phyloP scores from a whole-genome alignment of 2,113 vertebrate species.

The Junco hyemalis region DNA sequence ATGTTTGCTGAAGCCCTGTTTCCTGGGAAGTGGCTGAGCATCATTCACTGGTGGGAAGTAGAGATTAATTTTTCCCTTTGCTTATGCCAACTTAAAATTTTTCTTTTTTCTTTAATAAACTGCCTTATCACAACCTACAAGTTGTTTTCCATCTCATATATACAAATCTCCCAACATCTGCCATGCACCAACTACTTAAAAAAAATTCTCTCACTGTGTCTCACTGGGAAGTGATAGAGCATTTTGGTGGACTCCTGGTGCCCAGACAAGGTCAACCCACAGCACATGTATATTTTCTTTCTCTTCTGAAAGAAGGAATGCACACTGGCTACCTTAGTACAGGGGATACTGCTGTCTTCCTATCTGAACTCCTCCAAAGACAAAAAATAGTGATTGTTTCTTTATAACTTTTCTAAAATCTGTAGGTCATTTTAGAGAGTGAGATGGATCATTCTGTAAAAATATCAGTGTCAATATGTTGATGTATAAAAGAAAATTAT shows the following conservation, averaged over 20 bases:
- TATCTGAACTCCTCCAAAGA: background rate
- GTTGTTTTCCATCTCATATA: background rate
- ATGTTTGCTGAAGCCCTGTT: rapidly evolving
- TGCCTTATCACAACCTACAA: background rate
- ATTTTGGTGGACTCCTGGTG: background rate
- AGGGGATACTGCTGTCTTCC: background rate
- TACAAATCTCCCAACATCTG: too few relatives aligned
- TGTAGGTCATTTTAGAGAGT: background rate
- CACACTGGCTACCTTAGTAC: background rate
- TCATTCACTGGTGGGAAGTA: background rate
- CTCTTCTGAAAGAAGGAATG: background rate
- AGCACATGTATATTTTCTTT: background rate
- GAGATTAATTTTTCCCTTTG: background rate
- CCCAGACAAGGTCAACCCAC: background rate
- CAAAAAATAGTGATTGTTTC: background rate
- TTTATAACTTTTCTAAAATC: background rate
- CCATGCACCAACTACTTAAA: too few relatives aligned
- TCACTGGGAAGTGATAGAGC: background rate
- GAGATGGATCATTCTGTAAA: background rate
- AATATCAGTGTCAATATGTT: background rate
- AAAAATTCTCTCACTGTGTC: background rate
- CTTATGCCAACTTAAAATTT: background rate
- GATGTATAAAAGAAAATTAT: background rate
- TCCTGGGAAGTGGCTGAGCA: background rate
- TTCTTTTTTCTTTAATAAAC: background rate